Percentiles rank a stretch among this genome's conserved stretches.
These are phyloP conservation scores for Embidobia sp. DNA, from an alignment of 2,888 invertebrate species.

Conservation along the genomic window DNA sequence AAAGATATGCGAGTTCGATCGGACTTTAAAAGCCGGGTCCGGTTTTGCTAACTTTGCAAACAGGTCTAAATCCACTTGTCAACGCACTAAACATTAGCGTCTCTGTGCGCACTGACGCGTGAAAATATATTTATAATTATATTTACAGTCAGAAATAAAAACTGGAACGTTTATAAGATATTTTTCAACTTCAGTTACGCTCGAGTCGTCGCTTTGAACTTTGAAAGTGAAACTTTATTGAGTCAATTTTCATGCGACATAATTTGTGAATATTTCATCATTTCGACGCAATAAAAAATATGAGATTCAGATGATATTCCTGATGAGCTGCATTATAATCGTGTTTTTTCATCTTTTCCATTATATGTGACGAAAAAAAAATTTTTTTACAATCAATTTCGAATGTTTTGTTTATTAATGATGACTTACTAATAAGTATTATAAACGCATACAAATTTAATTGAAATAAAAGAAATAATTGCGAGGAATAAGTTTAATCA, in stretches of 20 bases:
- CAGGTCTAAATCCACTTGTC: conserved; percentile 13
- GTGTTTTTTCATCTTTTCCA: too few relatives aligned
- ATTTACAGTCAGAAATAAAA: background rate
- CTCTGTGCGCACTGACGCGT: background rate
- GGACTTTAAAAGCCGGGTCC: conserved; percentile 11
- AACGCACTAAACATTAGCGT: background rate
- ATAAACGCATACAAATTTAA: too few relatives aligned
- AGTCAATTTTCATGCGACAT: conserved; percentile 1
- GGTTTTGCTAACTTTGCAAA: conserved; percentile 22
- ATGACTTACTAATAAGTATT: too few relatives aligned
- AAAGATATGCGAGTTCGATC: conserved; percentile 2
- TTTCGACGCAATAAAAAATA: too few relatives aligned
- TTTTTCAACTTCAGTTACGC: conserved; percentile 6
- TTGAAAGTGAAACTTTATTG: conserved; percentile 3
- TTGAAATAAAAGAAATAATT: too few relatives aligned
- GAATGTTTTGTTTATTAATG: too few relatives aligned
- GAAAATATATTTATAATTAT: background rate
- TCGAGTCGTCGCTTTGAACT: conserved; percentile 7
- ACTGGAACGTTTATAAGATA: background rate
- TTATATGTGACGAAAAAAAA: too few relatives aligned
- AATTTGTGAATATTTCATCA: conserved; percentile 9
- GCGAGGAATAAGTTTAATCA: too few relatives aligned
- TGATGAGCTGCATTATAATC: too few relatives aligned
- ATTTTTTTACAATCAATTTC: too few relatives aligned
- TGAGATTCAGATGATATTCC: too few relatives aligned